Base-by-base conservation (phyloP, 2,888 invertebrate genomes). In the Drosophila parthenogenetica region DNA sequence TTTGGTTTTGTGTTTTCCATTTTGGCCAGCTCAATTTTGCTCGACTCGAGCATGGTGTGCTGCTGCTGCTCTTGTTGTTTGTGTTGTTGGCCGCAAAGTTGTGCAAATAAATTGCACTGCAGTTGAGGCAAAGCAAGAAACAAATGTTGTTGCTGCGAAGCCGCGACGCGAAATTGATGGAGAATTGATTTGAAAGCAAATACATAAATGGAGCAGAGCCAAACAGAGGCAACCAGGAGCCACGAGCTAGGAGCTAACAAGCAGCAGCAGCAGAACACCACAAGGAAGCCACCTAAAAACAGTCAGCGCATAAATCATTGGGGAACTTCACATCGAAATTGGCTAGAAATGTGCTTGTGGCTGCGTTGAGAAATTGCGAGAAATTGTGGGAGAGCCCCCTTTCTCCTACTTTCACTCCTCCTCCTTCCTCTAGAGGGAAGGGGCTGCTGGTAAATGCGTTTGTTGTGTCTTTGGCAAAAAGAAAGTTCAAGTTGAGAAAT, bases 111-210 rank as follows among this genome's bases (percentile, higher is more conserved):
- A 88, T 83, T 88, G 88, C 86, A 82, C 17, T 71, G 76, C 66
- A 79, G 75, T 46, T 17, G 60, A 37, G 76, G 53, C 67, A 59
- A 29, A 8, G 57, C 5, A 40, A 42, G 49, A 61, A 79, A 72
- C 71, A 86, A 87, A 82, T 87, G 86, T 85, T 77, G 82, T 74
- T 79, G 74, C 76, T 75, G 79, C 25, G 57, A 69, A 65, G 69
- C 78, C 75, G 60, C 69, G 48, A 65, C 69, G 84, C 78, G 72
- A 87, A 83, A 83, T 88, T 84, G 87, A 88, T 84, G 87, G 78
- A 67, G 87, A 86, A 86, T 88, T 84, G 83, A 84, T 88, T 83
- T 88, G 83, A 87, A 86, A 84, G 87, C 89, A 88, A 86, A 84
- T 86, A 88, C 88, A 87, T 83, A 85, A 86, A 81, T 81, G 83